Base-by-base conservation (phyloP, 2,888 invertebrate genomes). In the Elegia similella region DNA sequence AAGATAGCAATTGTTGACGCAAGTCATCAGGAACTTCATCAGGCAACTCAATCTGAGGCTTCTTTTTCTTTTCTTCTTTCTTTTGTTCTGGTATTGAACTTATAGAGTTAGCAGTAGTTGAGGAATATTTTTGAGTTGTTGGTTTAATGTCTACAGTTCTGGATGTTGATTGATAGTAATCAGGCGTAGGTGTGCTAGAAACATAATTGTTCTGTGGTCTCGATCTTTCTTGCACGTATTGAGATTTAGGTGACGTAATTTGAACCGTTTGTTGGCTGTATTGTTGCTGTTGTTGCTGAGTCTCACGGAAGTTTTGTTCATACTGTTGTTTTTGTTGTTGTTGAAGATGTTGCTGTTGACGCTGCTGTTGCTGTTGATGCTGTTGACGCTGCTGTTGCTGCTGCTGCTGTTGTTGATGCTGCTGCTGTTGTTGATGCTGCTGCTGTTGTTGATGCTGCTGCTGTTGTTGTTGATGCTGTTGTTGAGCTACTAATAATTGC, bases 1-100 rank as follows among this genome's bases (percentile, higher is more conserved):
- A 97, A 52, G 95, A 95, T 48, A 97, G 84, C 6, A 97, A 86
- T 72, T 97, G 97, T 75, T 96, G 94, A 43, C 97, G 93, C 48
- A 97, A 92, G 69, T 97, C 97, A 65, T 96, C 97, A 5, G 97
- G 97, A 6, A 97, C 97, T 89, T 97, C 97, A 70, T 96, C 97
- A 10, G 97, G 97, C 46, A 97, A 85, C 65, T 94, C 92, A 59
- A 93, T 78, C 1, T 80, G 55, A 42, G 92, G 88, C 72, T 92
- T 93, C 55, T 92, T 92, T 68, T 93, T 94, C 68, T 92, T 93
- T 57, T 92, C 92, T 56, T 92, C 92, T 59, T 92, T 92, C 30
- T 83, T 72, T 56, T 86, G 77, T 65, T 86, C 85, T 32, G 88
- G 75, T 57, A 86, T 84, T 42, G 86, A 75, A 60, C 82, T 92